Conservation (phyloP, 2,797 vertebrate species). For the Sciaenops ocellatus region DNA sequence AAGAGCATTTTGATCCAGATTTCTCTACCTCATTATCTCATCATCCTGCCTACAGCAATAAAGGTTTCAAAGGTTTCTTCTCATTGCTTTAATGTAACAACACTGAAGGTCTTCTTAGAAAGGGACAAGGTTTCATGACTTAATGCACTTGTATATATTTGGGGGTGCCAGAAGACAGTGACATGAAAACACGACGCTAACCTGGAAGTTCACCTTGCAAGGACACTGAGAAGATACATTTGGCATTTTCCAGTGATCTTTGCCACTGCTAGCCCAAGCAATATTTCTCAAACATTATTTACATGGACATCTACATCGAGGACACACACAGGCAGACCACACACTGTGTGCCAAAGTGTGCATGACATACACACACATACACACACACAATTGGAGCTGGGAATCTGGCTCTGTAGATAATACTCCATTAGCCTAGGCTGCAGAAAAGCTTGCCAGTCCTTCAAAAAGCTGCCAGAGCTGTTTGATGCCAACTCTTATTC, state of each 20-base stretch:
- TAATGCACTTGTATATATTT: not conserved
- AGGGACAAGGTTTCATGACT: slow-evolving; percentile 1
- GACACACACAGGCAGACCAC: slow-evolving; percentile 81
- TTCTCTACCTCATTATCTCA: slow-evolving; percentile 30
- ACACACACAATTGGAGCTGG: slow-evolving; percentile 81
- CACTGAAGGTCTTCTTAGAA: slow-evolving; percentile 21
- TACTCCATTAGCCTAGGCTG: slow-evolving; percentile 86
- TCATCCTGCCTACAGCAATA: slow-evolving; percentile 15
- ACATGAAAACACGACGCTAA: not conserved
- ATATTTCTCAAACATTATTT: slow-evolving; percentile 70
- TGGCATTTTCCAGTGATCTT: slow-evolving; percentile 11
- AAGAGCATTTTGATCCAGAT: slow-evolving; percentile 31
- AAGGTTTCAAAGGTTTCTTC: slow-evolving; percentile 5
- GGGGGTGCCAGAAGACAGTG: too few relatives aligned
- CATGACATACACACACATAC: slow-evolving; percentile 63
- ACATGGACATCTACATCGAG: slow-evolving; percentile 70
- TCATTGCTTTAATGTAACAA: not conserved
- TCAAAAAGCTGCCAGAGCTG: slow-evolving; percentile 83
- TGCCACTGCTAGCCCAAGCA: slow-evolving; percentile 15
- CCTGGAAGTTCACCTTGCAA: slow-evolving; percentile 12
- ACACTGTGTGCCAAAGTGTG: slow-evolving; percentile 77
- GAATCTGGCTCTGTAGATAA: slow-evolving; percentile 86
- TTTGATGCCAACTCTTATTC: slow-evolving; percentile 83
- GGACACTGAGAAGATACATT: not conserved
- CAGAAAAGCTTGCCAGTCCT: slow-evolving; percentile 81